Conservation (phyloP, 2,888 invertebrate genomes). For the Tenodera sinensis region DNA sequence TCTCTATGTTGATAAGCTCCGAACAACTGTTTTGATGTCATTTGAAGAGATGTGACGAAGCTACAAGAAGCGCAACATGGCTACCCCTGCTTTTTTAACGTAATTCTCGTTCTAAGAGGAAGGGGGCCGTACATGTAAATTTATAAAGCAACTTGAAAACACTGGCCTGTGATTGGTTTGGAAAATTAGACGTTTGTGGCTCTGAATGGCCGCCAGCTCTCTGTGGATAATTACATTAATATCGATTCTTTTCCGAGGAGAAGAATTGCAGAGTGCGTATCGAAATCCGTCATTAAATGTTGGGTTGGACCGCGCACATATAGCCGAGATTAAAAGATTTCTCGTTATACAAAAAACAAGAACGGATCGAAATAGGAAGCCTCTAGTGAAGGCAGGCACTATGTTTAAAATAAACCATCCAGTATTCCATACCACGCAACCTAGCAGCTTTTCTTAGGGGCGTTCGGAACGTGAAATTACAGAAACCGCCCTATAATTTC, state of each 20-base stretch:
- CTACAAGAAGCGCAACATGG: not conserved
- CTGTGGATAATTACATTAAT: slow-evolving; percentile 30
- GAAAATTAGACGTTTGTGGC: slow-evolving; percentile 28
- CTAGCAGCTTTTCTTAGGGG: not conserved
- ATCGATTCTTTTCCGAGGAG: slow-evolving; percentile 17
- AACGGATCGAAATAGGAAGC: not conserved
- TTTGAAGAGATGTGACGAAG: not conserved
- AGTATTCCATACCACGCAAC: not conserved
- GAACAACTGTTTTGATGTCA: not conserved
- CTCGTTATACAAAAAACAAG: slow-evolving; percentile 17
- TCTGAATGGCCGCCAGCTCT: slow-evolving; percentile 15
- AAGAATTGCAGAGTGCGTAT: slow-evolving; percentile 18
- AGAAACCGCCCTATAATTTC: not conserved
- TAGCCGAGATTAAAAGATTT: slow-evolving; percentile 30
- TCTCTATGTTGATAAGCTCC: not conserved
- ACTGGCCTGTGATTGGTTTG: slow-evolving; percentile 26
- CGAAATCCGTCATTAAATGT: slow-evolving; percentile 23
- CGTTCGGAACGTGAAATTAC: not conserved
- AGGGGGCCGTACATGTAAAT: slow-evolving; percentile 24
- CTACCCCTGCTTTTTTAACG: not conserved
- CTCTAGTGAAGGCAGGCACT: not conserved
- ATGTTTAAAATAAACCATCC: not conserved
- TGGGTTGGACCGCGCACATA: slow-evolving; percentile 4
- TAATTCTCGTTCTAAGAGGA: not conserved
- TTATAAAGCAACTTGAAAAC: slow-evolving; percentile 19